phyloP scores from a whole-genome alignment of 2,797 vertebrate genomes.

The Thunnus albacares region DNA sequence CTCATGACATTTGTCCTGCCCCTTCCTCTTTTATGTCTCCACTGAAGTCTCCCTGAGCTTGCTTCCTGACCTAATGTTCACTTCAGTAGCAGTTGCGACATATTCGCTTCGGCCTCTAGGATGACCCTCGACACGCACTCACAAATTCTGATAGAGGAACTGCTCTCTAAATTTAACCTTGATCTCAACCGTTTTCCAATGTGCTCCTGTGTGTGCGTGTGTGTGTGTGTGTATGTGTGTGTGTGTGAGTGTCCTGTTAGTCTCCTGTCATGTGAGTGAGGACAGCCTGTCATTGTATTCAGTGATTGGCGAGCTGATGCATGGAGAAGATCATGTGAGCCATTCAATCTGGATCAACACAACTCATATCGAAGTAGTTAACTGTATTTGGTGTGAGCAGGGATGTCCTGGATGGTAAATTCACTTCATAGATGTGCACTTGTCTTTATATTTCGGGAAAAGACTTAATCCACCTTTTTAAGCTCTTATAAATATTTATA shows the following conservation, averaged over 20 bases:
- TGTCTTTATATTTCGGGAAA: conserved; percentile 37
- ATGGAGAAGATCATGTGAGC: conserved; percentile 79
- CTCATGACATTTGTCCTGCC: conserved; percentile 27
- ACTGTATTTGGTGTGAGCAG: conserved; percentile 61
- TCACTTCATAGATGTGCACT: conserved; percentile 25
- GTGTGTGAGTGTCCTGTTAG: conserved; percentile 70
- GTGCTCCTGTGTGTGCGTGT: conserved; percentile 34
- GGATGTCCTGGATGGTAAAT: conserved; percentile 26
- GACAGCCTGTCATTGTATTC: conserved; percentile 81
- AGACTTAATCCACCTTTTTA: conserved; percentile 46
- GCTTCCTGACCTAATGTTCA: conserved; percentile 39
- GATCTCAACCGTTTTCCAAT: conserved; percentile 74
- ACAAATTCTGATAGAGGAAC: conserved; percentile 64
- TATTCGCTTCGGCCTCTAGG: conserved; percentile 88
- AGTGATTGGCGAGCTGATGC: conserved; percentile 80
- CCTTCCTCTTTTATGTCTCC: conserved; percentile 21
- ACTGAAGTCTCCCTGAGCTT: conserved; percentile 1
- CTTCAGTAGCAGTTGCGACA: conserved; percentile 80
- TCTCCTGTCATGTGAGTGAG: conserved; percentile 79
- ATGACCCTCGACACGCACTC: conserved; percentile 58
- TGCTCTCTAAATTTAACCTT: conserved; percentile 82
- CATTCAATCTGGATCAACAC: conserved; percentile 64
- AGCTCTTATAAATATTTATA: conserved; percentile 50
- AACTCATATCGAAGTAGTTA: conserved; percentile 67
- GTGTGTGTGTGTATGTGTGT: conserved; percentile 37